Base-by-base conservation (phyloP, 2,797 vertebrate genomes). In the Kryptolebias ocellatus region DNA sequence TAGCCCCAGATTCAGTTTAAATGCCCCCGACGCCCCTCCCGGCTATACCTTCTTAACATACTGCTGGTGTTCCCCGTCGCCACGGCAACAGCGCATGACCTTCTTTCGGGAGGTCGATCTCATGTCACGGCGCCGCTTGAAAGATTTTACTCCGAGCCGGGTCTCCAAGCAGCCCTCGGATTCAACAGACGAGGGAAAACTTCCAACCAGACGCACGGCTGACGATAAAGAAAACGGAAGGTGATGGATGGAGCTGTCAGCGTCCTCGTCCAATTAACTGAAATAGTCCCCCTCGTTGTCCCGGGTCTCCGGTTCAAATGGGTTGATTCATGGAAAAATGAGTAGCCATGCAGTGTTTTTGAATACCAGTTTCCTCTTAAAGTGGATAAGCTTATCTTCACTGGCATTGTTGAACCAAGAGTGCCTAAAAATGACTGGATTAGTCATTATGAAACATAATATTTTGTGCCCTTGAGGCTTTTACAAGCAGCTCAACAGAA, bases 181-280 rank as follows among this genome's bases (percentile, higher is more conserved):
- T 78, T 85, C 89, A 87, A 89, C 51, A 28, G 77, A 90, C 85
- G 88, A 84, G 89, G 86, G 80, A 79, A 67, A 65, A 49, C 76
- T 67, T 91, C 86, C 70, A 72, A 83, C 80, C 80, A 86, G 80
- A 80, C 83, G 74, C 47, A 49, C 51, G 71, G 61, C 68, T 71
- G 20, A 67, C 64, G 65, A 68, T 74, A 85, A 81, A 83, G 77
- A 83, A 86, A 83, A 78, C 15, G 39, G 70, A 58, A 80, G 79
- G 82, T 87, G 89, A 91, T 89, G 77, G 89, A 92, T 88, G 79
- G 81, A 83, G 65, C 64, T 59, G 47, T 84, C 87, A 82, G 61
- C 75, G 12, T 62, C 80, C 70, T 64, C 24, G 47, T 88, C 80
- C 86, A 90, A 90, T 90, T 87, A 90, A 88, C 78, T 78, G 87